Base-by-base conservation (phyloP, 2,113 vertebrate genomes). In the Tautogolabrus adspersus region DNA sequence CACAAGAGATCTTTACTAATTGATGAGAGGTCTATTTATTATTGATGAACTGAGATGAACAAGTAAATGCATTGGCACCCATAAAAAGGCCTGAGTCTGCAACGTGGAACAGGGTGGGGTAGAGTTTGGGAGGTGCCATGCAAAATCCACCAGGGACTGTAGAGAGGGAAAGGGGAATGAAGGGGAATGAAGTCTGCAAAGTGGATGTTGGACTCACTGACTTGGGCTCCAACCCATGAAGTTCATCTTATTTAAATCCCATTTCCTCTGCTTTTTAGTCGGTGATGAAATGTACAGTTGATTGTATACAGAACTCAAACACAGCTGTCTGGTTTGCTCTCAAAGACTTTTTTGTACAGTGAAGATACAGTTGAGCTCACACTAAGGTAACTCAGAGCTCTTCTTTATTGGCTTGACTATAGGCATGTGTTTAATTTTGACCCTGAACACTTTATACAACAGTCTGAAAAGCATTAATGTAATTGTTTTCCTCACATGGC, bases 1-100 rank as follows among this genome's bases (percentile, higher is more conserved):
- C 87, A 86, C 85, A 87, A 77, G 66, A 77, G 83, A 62, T 90
- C 60, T 68, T 94, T 87, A 93, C 80, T 91, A 93, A 95, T 94
- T 92, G 86, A 94, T 89, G 84, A 92, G 68, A 26, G 30, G 19
- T 21, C 74, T 65, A 68, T 93, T 90, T 72, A 87, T 94, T 93
- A 94, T 94, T 94, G 81, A 94, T 92, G 81, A 90, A 86, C 59
- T 6, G 63, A 87, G 87, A 90, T 87, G 84, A 87, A 85, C 42
- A 69, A 81, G 85, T 91, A 91, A 93, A 92, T 83, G 88, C 84
- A 85, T 90, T 72, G 68, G 88, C 87, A 82, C 79, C 71, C 83
- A 75, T 87, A 90, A 89, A 42, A 90, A 85, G 58, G 52, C 52
- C 59, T 55, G 55, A 64, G 23, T 84, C 49, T 84, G 87, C 81